These are phyloP conservation scores for Xyliphius kryptos DNA, from an alignment of 2,113 vertebrate genomes.

Conservation along the genomic window DNA sequence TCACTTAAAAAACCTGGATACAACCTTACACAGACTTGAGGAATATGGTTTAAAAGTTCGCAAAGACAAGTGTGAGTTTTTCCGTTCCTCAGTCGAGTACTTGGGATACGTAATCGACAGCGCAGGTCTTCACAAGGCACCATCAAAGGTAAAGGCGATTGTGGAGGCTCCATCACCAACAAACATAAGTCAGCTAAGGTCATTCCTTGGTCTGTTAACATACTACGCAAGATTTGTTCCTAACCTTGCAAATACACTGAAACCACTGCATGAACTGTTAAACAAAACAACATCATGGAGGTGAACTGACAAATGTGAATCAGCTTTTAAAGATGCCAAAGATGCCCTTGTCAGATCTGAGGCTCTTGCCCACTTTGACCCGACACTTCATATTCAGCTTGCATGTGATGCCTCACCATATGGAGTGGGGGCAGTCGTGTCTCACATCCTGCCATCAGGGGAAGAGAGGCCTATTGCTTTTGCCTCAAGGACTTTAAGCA, in stretches of 20 bases:
- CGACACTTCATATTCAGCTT: too few relatives aligned
- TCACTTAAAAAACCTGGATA: too few relatives aligned
- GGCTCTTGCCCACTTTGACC: background rate
- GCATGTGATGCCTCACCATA: too few relatives aligned
- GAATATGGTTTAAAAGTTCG: constrained; percentile 6
- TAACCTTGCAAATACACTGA: background rate
- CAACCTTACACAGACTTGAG: too few relatives aligned
- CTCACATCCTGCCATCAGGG: too few relatives aligned
- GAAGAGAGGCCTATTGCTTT: too few relatives aligned
- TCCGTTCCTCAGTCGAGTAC: constrained; percentile 8
- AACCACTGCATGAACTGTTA: background rate
- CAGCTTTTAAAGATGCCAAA: background rate
- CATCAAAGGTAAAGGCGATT: too few relatives aligned
- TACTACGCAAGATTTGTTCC: constrained; percentile 28
- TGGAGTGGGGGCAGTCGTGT: too few relatives aligned
- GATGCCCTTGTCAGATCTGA: background rate
- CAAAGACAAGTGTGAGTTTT: constrained; percentile 17
- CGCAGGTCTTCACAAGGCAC: background rate
- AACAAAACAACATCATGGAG: background rate
- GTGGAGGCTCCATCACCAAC: too few relatives aligned
- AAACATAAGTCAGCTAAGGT: constrained; percentile 12
- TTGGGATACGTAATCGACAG: constrained; percentile 9
- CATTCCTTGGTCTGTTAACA: constrained; percentile 21
- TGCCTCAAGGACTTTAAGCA: background rate
- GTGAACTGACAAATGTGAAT: background rate